Conservation (phyloP, 2,797 vertebrate genomes). For the Paratrypauchen microcephalus region DNA sequence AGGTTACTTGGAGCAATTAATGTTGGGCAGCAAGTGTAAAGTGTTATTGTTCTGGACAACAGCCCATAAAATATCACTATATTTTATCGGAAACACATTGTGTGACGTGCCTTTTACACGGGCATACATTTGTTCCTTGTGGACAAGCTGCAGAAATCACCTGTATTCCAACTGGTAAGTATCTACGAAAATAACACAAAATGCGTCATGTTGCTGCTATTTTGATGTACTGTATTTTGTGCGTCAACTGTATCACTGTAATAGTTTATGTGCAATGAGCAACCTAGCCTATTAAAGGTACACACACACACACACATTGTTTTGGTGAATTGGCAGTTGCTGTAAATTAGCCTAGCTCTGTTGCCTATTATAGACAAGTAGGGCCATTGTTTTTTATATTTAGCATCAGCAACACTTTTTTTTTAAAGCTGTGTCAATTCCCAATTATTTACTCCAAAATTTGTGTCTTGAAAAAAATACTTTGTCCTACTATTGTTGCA, state of each 20-base stretch:
- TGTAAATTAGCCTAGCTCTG: too few relatives aligned
- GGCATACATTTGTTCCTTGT: too few relatives aligned
- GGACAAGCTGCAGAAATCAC: neutral
- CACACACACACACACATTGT: too few relatives aligned
- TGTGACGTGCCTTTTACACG: too few relatives aligned
- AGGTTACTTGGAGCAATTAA: conserved; percentile 34
- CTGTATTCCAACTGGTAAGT: neutral
- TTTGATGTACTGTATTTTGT: neutral
- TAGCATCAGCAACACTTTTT: too few relatives aligned
- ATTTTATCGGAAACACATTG: neutral
- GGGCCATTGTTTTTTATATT: too few relatives aligned
- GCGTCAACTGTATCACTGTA: neutral
- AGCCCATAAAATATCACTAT: neutral
- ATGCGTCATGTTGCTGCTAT: neutral
- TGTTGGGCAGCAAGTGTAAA: conserved; percentile 15
- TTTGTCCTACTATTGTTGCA: neutral
- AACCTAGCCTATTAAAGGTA: too few relatives aligned
- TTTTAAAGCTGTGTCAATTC: too few relatives aligned
- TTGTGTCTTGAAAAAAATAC: too few relatives aligned
- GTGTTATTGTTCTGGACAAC: neutral
- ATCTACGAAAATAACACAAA: neutral
- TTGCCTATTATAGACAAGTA: too few relatives aligned
- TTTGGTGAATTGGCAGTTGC: too few relatives aligned
- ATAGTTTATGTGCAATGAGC: neutral
- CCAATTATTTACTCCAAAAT: too few relatives aligned